Base-by-base conservation (phyloP, 2,797 vertebrate species). In the Graptemys geographica region DNA sequence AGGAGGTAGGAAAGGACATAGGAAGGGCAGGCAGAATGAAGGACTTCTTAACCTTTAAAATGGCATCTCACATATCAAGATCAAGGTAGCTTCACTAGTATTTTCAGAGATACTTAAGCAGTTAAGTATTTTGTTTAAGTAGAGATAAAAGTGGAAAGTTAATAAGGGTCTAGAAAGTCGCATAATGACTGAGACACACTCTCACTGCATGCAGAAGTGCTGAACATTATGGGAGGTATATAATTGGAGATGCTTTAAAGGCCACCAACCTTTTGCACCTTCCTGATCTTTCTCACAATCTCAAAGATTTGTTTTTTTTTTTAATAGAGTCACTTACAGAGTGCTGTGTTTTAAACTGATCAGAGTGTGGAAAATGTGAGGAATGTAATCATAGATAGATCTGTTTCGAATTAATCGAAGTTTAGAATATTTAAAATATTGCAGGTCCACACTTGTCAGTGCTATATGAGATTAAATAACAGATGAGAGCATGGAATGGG, bases 1-100 rank as follows among this genome's bases (percentile, higher is more conserved):
- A 95, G 79, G 86, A 91, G 57, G 88, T 93, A 18, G 15, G 13
- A 90, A 88, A 88, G 21, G 28, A 87, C 31, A 55, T 47, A 49
- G 93, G 62, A 79, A 74, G 82, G 44, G 8, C 69, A 92, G 84
- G 87, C 4, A 51, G 31, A 90, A 27, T 84, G 19, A 92, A 91
- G 59, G 59, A 74, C 33, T 52, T 91, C 57, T 94, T 95, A 95
- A 93, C 81, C 93, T 95, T 96, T 94, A 91, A 62, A 84, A 76
- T 88, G 78, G 27, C 62, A 83, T 27, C 55, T 84, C 93, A 83
- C 44, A 65, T 81, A 11, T 44, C 21, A 81, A 56, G 62, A 12
- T 49, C 21, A 81, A 56, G 62, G 52, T 49, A 83, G 37, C n/a
- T 91, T 88, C 90, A 62, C 69, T 86, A 76, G 4, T 53, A 21